Evolutionary conservation across 2,113 vertebrate species (phyloP).

Genomic region (Junco hyemalis): DNA sequence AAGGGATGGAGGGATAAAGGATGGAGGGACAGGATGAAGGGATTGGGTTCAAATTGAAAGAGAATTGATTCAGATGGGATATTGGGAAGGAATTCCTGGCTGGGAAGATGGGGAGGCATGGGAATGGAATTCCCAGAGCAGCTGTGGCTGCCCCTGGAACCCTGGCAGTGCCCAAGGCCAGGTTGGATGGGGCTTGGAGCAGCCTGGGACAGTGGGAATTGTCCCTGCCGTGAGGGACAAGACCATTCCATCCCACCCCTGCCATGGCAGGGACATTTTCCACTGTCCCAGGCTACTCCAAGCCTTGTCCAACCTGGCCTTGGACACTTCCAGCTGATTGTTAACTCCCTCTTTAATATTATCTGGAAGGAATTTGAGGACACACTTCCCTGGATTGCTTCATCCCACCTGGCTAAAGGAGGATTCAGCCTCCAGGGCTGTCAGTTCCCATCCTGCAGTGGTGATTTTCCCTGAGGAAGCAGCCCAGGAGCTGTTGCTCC

Average conservation of each 20-base stretch:
- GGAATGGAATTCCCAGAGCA: accelerated
- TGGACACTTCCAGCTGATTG: accelerated
- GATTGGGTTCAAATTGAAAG: neutral
- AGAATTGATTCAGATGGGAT: too few species aligned
- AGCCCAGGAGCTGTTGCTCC: neutral
- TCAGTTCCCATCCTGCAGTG: neutral
- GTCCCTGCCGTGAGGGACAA: neutral
- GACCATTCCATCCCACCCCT: too few species aligned
- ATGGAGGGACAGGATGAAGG: neutral
- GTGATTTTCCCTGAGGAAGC: neutral
- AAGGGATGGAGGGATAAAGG: neutral
- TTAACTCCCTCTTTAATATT: accelerated
- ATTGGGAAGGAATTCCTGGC: neutral
- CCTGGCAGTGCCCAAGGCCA: neutral
- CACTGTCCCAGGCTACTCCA: neutral
- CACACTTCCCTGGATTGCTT: neutral
- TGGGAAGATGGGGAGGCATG: accelerated
- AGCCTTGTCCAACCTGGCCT: accelerated
- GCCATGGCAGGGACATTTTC: neutral
- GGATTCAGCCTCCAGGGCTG: neutral
- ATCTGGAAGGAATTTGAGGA: neutral
- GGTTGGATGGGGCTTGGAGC: accelerated
- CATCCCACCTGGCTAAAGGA: neutral
- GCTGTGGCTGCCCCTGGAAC: neutral
- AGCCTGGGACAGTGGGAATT: accelerated